Evolutionary conservation across 2,888 invertebrate genomes (phyloP).

Genomic region (Synanthedon andrenaeformis): DNA sequence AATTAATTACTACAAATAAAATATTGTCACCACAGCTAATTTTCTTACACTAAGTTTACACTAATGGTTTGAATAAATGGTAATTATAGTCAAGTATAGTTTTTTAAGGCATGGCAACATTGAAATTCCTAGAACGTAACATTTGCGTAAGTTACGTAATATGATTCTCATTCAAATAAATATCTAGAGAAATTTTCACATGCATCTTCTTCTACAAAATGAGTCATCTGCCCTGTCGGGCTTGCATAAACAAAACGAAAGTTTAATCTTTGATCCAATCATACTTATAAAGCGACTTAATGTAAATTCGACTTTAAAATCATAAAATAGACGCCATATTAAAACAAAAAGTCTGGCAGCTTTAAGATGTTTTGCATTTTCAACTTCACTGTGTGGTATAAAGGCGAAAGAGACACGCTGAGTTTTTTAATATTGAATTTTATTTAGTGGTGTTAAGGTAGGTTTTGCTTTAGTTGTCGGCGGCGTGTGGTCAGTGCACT

Average conservation of each 20-base stretch:
- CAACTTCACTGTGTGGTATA: not conserved
- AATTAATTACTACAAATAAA: too few species aligned
- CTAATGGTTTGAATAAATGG: too few species aligned
- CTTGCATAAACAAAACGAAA: constrained; percentile 35
- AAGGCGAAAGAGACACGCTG: not conserved
- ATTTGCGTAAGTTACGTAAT: too few species aligned
- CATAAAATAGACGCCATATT: not conserved
- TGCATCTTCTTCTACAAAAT: constrained; percentile 44
- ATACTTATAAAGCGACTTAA: constrained; percentile 11
- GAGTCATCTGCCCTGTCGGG: constrained; percentile 37
- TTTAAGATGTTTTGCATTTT: not conserved
- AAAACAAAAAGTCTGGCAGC: not conserved
- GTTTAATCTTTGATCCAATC: constrained; percentile 31
- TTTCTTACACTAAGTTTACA: too few species aligned
- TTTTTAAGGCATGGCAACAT: too few species aligned
- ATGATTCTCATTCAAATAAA: constrained; percentile 17
- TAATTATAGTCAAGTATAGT: too few species aligned
- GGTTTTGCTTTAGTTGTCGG: constrained; percentile 5
- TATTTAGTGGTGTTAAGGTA: constrained; percentile 9
- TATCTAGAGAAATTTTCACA: constrained; percentile 25
- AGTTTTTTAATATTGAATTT: constrained; percentile 2
- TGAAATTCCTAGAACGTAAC: too few species aligned
- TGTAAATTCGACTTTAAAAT: constrained; percentile 9
- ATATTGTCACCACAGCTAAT: too few species aligned
- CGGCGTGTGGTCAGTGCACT: constrained; percentile 14